Base-by-base conservation (phyloP, 2,888 invertebrate species). In the Ormyrus pomaceus region DNA sequence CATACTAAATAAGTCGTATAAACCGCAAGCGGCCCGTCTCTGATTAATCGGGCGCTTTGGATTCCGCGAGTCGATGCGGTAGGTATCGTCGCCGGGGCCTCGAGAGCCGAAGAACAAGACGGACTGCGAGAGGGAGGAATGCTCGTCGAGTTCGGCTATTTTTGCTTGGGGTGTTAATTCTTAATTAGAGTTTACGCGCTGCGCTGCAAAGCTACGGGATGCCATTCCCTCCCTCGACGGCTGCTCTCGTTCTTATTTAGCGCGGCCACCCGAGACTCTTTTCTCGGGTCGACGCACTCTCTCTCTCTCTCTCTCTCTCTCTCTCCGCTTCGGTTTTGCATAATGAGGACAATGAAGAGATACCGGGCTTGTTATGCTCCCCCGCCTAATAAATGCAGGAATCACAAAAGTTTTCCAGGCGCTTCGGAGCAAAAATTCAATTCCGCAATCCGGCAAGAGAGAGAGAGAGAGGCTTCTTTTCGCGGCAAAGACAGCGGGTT, bases 1-100 rank as follows among this genome's bases (percentile, higher is more conserved):
- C 83, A 84, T 84, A 84, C 84, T 85, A 85, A 84, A 82, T 84
- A 84, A 85, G 83, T 82, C 84, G 83, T 84, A 83, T 76, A 34
- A 79, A 46, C n/a, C 51, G 34, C 34, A 6, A 9, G 50, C 11
- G 6, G 11, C 48, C 10, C 34, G 64, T 13, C 70, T 77, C 81
- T 81, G 82, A 83, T 83, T 83, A 79, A 84, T 83, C 83, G 82
- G 80, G 77, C 77, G 82, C 77, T 81, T 80, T 79, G 80, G 75
- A 84, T 84, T 83, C 83, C 83, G 61, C 53, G 61, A 34, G 48
- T 34, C 34, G 34, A 34, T 34, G 34, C 34, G 34, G 34, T 34
- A 34, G 34, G 34, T 34, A 34, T 4, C 34, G 34, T 34, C 34
- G 34, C 34, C 34, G 34, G 34, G 4, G 34, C 34, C 34, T 19